Evolutionary conservation across 2,113 vertebrate species (phyloP), one percentile per base, ranked within the genome.

Genomic region (Gobio gobio): DNA sequence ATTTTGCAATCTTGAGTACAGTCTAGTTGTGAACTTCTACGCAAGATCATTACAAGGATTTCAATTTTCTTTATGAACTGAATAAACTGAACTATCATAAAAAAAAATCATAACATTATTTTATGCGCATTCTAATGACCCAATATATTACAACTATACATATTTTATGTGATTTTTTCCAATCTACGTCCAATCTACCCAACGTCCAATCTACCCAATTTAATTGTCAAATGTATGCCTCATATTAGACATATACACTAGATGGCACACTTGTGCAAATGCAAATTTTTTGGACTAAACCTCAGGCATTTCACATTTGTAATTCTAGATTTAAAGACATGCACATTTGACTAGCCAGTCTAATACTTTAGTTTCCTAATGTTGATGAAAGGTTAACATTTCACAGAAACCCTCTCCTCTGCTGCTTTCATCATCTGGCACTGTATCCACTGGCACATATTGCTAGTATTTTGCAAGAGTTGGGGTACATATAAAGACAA

Each of bases 401-500:
- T 77, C 61, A 54, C 56, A 45, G 45, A 78, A 45, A 24, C 24
- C 6, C 56, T 45, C 18, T 26, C 63, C 20, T 51, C 45, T 63
- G 26, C 77, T 51, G 66, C 85, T 86, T 88, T 88, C 87, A 84
- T 82, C 85, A 86, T 83, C 70, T 70, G 45, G 33, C 66, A 70
- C 33, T 82, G 40, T 66, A 26, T 74, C 78, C 68, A 45, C 64
- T 86, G 85, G 82, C 64, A 84, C 83, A 84, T 56, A 68, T 80
- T 43, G 66, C 78, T 47, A 80, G 26, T 75, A 59, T 88, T 83
- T 86, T 88, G 85, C 87, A 88, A 86, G 72, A 83, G 18, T 22
- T 66, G 76, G 72, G 24, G 51, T 56, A 72, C 43, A 85, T 85
- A 88, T 85, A 88, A 86, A 82, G n/a, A 13, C 61, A 51, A 26